phyloP scores from a whole-genome alignment of 2,797 vertebrate species.

The Xenops minutus region DNA sequence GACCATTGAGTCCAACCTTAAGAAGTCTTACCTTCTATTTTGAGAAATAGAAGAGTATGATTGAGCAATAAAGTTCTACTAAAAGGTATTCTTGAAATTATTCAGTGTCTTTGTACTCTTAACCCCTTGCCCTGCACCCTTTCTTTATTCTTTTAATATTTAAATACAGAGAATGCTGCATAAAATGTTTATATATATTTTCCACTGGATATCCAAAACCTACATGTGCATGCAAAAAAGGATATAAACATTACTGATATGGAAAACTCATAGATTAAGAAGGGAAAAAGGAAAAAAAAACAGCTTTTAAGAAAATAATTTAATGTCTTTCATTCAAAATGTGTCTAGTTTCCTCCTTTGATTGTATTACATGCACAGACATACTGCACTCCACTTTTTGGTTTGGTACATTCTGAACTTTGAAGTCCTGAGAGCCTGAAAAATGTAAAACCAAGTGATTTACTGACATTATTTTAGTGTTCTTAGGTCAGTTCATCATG shows the following conservation, averaged over 20 bases:
- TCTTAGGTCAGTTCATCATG: constrained; percentile 41
- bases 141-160: background rate
- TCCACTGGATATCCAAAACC: background rate
- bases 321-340: background rate
- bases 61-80: background rate
- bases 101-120: background rate
- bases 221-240: background rate
- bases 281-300: background rate
- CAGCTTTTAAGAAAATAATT: background rate
- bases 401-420: background rate
- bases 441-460: constrained; percentile 25
- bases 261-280: background rate
- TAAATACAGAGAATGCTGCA: background rate
- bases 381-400: background rate
- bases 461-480: constrained; percentile 9
- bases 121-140: too few relatives aligned
- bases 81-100: background rate
- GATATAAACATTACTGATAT: background rate
- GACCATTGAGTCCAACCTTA: background rate
- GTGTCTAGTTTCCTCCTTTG: background rate
- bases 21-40: background rate
- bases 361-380: background rate
- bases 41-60: background rate
- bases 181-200: background rate
- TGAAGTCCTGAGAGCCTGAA: background rate